Conservation (phyloP, 2,113 vertebrate genomes). For the Eleginops maclovinus region DNA sequence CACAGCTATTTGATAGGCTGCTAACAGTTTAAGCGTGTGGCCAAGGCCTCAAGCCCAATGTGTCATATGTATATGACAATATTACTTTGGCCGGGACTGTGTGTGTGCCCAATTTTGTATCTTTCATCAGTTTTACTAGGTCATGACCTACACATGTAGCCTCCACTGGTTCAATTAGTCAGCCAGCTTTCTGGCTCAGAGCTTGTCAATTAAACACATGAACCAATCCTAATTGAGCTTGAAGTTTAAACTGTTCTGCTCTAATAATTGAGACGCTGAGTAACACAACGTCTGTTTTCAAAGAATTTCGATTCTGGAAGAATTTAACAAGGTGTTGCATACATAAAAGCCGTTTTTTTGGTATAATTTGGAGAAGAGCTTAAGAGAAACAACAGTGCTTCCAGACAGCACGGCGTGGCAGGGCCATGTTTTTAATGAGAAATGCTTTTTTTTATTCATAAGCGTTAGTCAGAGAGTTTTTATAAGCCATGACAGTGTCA, state of each 20-base stretch:
- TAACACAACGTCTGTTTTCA: constrained; percentile 70
- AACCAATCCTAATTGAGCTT: constrained; percentile 61
- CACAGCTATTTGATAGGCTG: too few species aligned
- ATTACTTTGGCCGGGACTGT: constrained; percentile 3
- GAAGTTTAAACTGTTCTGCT: constrained; percentile 58
- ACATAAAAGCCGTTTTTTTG: constrained; percentile 58
- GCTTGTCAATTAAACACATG: constrained; percentile 57
- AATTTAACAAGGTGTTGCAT: constrained; percentile 77
- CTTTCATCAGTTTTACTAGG: constrained; percentile 27
- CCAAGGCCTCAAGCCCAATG: too few species aligned
- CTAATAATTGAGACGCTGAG: constrained; percentile 74
- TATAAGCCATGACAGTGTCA: constrained; percentile 36
- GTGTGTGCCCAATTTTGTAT: background rate
- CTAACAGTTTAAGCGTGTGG: too few species aligned
- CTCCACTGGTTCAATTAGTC: constrained; percentile 48
- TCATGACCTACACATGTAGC: constrained; percentile 50
- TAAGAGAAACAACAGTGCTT: constrained; percentile 50
- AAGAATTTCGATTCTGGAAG: constrained; percentile 61
- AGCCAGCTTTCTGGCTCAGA: constrained; percentile 47
- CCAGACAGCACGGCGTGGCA: constrained; percentile 49
- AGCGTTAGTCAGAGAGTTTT: constrained; percentile 41
- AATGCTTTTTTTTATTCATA: constrained; percentile 37
- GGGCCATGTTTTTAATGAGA: constrained; percentile 53
- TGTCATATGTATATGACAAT: constrained; percentile 17
- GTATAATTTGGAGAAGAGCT: constrained; percentile 13